Conservation (phyloP, 2,797 vertebrate genomes). For the Sorex maritimensis region DNA sequence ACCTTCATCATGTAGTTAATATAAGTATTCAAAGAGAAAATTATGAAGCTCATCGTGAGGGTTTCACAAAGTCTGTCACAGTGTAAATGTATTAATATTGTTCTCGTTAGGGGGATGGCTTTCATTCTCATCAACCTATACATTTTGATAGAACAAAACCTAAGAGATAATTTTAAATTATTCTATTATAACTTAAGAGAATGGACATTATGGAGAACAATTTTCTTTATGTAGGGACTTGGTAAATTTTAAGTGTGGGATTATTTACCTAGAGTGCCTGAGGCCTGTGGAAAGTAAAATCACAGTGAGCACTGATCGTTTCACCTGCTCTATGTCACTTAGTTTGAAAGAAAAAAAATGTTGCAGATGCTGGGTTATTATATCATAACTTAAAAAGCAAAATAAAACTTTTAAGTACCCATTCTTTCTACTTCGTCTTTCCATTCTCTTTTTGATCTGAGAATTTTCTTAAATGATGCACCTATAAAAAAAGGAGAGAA, state of each 20-base stretch:
- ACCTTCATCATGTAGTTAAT: background rate
- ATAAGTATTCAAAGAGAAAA: background rate
- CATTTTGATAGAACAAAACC: slow-evolving; percentile 22
- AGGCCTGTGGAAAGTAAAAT: background rate
- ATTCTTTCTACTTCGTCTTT: slow-evolving; percentile 22
- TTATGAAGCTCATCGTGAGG: background rate
- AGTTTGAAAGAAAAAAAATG: background rate
- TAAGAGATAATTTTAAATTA: background rate
- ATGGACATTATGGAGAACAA: background rate
- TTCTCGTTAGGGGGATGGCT: no score
- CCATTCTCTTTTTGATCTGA: slow-evolving; percentile 89
- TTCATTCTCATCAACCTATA: background rate
- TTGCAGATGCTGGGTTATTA: no score
- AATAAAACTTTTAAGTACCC: slow-evolving; percentile 80
- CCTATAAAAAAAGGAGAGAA: slow-evolving; percentile 83
- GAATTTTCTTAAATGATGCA: slow-evolving; percentile 86
- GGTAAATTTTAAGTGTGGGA: background rate
- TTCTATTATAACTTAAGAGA: background rate
- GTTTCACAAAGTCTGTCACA: background rate
- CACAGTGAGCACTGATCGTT: background rate
- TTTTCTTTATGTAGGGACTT: slow-evolving; percentile 6
- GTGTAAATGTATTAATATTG: background rate
- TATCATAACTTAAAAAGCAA: no score
- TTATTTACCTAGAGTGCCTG: background rate
- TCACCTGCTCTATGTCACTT: background rate